Conservation (phyloP, 1,140 invertebrate genomes). For the Venustaconcha ellipsiformis region DNA sequence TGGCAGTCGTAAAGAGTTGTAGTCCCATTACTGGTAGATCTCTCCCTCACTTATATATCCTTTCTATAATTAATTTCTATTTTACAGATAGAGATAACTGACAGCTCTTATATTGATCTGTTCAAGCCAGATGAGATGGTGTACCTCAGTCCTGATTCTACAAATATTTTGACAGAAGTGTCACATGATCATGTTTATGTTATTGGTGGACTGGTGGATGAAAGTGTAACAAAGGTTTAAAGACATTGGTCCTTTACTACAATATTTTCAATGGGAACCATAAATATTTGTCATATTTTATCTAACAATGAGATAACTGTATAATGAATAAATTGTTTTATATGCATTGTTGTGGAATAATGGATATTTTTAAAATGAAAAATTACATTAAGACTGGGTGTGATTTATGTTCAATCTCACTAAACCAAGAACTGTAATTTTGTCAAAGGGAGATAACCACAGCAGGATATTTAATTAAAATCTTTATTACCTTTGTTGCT, state of each 20-base stretch:
- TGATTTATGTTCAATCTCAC: not conserved
- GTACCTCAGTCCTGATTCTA: conserved; percentile 65
- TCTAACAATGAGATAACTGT: not conserved
- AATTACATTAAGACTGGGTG: not conserved
- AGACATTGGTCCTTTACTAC: conserved; percentile 15
- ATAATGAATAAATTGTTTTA: not conserved
- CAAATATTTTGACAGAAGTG: conserved; percentile 47
- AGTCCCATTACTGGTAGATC: not conserved
- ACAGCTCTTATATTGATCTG: conserved; percentile 45
- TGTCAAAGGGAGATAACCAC: too few species aligned
- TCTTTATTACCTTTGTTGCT: too few species aligned
- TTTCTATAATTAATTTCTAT: conserved; percentile 5
- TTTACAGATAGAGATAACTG: conserved; percentile 45
- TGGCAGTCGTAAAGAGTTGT: not conserved
- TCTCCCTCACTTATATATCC: too few species aligned
- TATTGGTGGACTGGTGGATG: conserved; percentile 68
- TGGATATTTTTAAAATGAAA: not conserved
- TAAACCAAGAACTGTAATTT: not conserved
- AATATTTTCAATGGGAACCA: not conserved
- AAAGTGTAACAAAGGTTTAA: conserved; percentile 60
- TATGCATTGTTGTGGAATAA: not conserved
- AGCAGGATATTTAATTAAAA: too few species aligned
- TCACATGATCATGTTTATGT: conserved; percentile 65
- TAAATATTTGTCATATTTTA: not conserved
- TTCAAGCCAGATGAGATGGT: conserved; percentile 55